Conservation (phyloP, 2,113 vertebrate species). For the Aptenodytes patagonicus region DNA sequence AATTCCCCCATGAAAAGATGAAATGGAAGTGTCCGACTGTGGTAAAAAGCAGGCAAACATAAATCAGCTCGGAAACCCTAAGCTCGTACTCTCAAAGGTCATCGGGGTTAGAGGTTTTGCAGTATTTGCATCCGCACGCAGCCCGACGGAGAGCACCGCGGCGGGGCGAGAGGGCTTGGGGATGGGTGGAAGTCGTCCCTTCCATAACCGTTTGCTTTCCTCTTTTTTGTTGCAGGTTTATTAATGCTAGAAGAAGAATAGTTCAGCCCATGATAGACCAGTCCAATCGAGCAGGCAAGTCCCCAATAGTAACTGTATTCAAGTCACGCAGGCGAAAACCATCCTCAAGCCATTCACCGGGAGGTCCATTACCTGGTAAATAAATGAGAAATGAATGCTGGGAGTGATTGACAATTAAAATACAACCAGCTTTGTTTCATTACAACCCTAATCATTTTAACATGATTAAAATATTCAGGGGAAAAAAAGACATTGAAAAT, state of each 20-base stretch:
- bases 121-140: slow-evolving; percentile 26
- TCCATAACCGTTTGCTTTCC: slow-evolving; percentile 53
- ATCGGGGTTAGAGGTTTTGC: slow-evolving; percentile 77
- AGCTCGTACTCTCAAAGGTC: slow-evolving; percentile 85
- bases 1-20: slow-evolving; percentile 88
- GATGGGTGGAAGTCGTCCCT: neutral
- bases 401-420: slow-evolving; percentile 72
- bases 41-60: slow-evolving; percentile 90
- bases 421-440: slow-evolving; percentile 59
- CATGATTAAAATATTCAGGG: slow-evolving; percentile 17
- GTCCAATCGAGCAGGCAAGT: slow-evolving; percentile 99
- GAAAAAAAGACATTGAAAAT: neutral
- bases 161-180: neutral
- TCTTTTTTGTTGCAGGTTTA: slow-evolving; percentile 88
- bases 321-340: slow-evolving; percentile 78
- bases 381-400: slow-evolving; percentile 74
- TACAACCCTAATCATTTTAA: slow-evolving; percentile 72
- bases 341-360: slow-evolving; percentile 84
- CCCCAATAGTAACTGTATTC: slow-evolving; percentile 83
- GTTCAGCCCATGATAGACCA: slow-evolving; percentile 99
- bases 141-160: neutral
- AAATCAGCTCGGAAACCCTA: slow-evolving; percentile 92
- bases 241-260: slow-evolving; percentile 99
- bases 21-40: slow-evolving; percentile 91
- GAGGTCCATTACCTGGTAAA: slow-evolving; percentile 85